Percentiles rank a stretch among this genome's conserved stretches.
These are phyloP conservation scores for Melanaphis sacchari DNA, from an alignment of 1,140 invertebrate genomes.

Conservation along the genomic window DNA sequence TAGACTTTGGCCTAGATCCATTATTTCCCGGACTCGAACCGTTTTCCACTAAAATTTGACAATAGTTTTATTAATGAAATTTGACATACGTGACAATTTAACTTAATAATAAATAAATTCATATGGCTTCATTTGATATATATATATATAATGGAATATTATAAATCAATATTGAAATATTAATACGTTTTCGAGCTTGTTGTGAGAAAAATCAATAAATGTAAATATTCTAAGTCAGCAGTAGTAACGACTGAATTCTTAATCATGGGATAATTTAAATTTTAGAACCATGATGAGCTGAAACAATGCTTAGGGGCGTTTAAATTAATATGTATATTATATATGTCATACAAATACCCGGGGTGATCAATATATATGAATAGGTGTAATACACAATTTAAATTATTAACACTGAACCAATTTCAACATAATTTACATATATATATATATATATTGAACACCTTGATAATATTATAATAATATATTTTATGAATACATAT, in stretches of 20 bases:
- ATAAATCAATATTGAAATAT: background rate
- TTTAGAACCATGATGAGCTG: background rate
- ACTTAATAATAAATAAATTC: background rate
- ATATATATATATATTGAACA: background rate
- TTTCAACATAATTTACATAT: background rate
- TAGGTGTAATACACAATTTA: background rate
- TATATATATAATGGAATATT: background rate
- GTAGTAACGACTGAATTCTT: background rate
- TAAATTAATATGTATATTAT: slow-evolving; percentile 12
- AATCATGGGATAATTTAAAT: background rate
- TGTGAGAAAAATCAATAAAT: background rate
- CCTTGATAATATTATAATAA: background rate
- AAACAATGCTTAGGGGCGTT: background rate
- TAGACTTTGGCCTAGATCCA: slow-evolving; percentile 70
- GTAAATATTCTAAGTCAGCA: background rate
- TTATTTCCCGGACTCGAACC: slow-evolving; percentile 67
- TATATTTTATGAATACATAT: background rate
- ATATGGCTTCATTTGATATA: background rate
- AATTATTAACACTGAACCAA: background rate
- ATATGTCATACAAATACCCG: background rate
- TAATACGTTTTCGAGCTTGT: background rate
- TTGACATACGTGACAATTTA: background rate
- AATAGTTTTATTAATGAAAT: slow-evolving; percentile 20
- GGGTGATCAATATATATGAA: background rate
- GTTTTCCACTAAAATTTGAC: slow-evolving; percentile 63